Conservation (phyloP, 2,113 vertebrate species). For the Solea senegalensis region DNA sequence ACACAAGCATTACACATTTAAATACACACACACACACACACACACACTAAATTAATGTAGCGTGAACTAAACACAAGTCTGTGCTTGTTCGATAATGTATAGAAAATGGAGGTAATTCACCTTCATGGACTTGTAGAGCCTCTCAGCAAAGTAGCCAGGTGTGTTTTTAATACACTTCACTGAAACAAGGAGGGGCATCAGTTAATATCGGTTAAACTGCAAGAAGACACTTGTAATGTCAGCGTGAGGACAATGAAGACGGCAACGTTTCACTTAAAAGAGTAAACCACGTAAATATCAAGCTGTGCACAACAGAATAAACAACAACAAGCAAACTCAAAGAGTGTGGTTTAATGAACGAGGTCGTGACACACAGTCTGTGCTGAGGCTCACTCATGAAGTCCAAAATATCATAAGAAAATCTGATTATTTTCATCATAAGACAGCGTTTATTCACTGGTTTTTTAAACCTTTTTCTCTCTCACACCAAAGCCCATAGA, state of each 20-base stretch:
- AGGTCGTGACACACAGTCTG: too few species aligned
- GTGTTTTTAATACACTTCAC: conserved; percentile 98
- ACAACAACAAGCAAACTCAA: not conserved
- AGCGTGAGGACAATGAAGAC: conserved; percentile 7
- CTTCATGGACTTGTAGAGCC: conserved; percentile 95
- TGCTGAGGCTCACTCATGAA: too few species aligned
- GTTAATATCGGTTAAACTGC: not conserved
- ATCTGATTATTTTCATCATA: too few species aligned
- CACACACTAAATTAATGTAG: not conserved
- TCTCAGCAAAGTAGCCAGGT: conserved; percentile 92
- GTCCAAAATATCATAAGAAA: too few species aligned
- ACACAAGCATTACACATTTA: not conserved
- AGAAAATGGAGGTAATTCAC: conserved; percentile 70
- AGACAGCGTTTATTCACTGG: too few species aligned
- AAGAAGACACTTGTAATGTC: not conserved
- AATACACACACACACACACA: not conserved
- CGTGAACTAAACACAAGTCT: not conserved
- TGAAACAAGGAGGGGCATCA: conserved; percentile 62
- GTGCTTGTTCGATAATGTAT: not conserved
- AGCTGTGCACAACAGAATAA: not conserved
- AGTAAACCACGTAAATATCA: not conserved
- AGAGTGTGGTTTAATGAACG: too few species aligned
- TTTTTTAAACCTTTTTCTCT: too few species aligned
- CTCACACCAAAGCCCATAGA: too few species aligned
- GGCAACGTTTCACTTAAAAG: not conserved